Evolutionary conservation across 2,888 invertebrate species (phyloP), one percentile per base, ranked within the genome.

Genomic region (Pandemis cinnamomeana): DNA sequence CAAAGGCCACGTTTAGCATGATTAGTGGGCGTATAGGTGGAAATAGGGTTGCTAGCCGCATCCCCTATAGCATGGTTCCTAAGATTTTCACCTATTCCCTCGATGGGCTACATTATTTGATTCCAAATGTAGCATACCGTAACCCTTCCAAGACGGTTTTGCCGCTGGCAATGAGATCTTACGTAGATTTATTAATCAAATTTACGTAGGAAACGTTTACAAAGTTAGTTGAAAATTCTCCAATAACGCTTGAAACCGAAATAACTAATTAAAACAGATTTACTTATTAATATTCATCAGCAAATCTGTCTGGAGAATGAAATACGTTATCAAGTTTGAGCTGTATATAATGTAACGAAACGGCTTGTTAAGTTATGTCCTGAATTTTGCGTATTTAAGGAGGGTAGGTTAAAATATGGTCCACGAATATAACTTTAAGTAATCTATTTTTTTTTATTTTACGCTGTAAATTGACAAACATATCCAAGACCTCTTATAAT

Each of bases 261-360:
- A 48, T 64, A 48, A 48, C 64, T 64, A 58, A 71, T 64, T 64
- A 64, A 69, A 71, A 58, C 63, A n/a, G 55, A 55, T 64, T 64
- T 64, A 44, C 71, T 71, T 64, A 71, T 71, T 55, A 62, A 70
- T 70, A 70, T 70, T 70, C 62, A 55, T 71, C 71, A 58, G 55
- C 42, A 46, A 46, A 55, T 64, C 58, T 20, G 70, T 44, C 48
- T 41, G 62, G 36, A n/a, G 11, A 11, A 27, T 48, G 64, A 64
- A 64, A 64, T 64, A 64, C 27, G 20, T 20, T 46, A 64, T 48
- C 46, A 20, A 46, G 10, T 48, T 55, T 58, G 11, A 13, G 5
- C 58, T 58, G 58, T 58, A 11, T 58, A 11, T 58, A 58, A 55
- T 53, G 15, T 53, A 53, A 53, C n/a, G 7, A 53, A 53, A 53